Conservation (phyloP, 1,140 invertebrate genomes). For the Plutomurus gul region DNA sequence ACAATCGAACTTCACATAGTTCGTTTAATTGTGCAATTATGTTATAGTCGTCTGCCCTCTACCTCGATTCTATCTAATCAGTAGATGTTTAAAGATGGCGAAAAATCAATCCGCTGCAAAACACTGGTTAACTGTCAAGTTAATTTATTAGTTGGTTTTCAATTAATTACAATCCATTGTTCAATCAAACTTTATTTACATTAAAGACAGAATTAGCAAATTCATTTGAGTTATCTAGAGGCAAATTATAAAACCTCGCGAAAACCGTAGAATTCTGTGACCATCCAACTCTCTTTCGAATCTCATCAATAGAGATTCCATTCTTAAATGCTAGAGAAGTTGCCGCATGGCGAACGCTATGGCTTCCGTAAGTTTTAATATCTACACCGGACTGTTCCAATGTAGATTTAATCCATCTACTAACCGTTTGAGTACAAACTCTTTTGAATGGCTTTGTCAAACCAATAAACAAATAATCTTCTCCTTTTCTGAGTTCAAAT, state of each 20-base stretch:
- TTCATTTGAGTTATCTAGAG: not conserved
- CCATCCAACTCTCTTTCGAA: slow-evolving; percentile 9
- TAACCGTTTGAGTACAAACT: not conserved
- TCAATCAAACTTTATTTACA: no score
- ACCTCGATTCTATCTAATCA: no score
- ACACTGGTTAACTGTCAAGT: no score
- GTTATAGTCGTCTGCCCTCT: no score
- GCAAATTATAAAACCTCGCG: not conserved
- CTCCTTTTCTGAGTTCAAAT: not conserved
- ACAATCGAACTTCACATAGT: no score
- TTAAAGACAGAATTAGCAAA: not conserved
- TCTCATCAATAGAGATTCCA: not conserved
- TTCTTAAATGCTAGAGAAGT: not conserved
- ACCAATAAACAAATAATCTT: not conserved
- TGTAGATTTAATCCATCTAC: not conserved
- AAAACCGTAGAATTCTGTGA: not conserved
- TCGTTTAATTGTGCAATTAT: no score
- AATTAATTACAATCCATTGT: no score
- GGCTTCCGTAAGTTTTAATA: not conserved
- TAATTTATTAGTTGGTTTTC: no score
- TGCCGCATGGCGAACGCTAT: not conserved
- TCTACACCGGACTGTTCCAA: not conserved
- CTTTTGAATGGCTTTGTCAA: not conserved
- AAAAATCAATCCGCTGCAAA: no score
- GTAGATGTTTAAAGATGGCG: no score